Base-by-base conservation (phyloP, 2,888 invertebrate species). In the Amaurobius ferox region DNA sequence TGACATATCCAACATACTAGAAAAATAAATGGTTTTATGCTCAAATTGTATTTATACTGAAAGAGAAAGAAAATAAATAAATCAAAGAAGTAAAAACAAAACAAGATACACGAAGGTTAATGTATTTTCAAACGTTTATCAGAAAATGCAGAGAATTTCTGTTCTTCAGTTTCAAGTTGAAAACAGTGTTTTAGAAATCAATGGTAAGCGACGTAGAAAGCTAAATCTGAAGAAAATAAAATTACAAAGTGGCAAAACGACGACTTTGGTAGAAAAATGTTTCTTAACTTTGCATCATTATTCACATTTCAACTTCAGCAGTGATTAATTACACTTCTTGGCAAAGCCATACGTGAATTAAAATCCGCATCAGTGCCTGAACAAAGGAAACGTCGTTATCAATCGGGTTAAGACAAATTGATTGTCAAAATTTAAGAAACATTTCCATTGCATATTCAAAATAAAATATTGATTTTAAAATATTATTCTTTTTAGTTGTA, bases 311-410 rank as follows among this genome's bases (percentile, higher is more conserved):
- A 71, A 30, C 71, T 48, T 71, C 32, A 13, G 40, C 3, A 11
- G 29, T 29, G n/a, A 73, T 73, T 62, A 74, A 74, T 74, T 74
- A 40, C 29, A n/a, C 26, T 40, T 19, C 28, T 64, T 40, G 74
- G 11, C 62, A 74, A 40, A 64, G 16, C 39, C 64, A 74, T 28
- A 28, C n/a, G 32, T 30, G 55, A 73, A 39, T 35, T 28, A 62
- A 62, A 39, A 73, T 35, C 19, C 73, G 26, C 61, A 28, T 39
- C 39, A 39, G 23, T 39, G 61, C 32, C 35, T 26, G 40, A 64
- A 40, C 62, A 74, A 74, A 28, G 55, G n/a, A 40, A 29, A 74
- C 19, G 40, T 74, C 62, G 28, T 64, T 40, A 40, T 28, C 64
- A 64, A 73, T 73, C 39, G n/a, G 64, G 28, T 39, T 28, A 40